Evolutionary conservation across 2,888 invertebrate genomes (phyloP).

Genomic region (Seladonia tumulorum): DNA sequence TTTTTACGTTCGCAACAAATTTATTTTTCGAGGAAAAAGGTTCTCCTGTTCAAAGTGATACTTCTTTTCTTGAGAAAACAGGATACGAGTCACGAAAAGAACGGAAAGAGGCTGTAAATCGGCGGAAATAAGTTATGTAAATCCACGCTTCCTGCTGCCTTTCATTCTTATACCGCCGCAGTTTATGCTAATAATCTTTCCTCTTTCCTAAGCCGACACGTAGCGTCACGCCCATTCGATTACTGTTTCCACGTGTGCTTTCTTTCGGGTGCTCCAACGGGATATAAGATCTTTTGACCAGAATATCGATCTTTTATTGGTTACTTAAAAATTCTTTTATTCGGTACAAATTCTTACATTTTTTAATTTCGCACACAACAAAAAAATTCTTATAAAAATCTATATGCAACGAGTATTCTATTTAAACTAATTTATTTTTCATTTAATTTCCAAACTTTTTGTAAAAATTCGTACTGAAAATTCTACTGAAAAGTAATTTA

Average conservation of each 20-base stretch:
- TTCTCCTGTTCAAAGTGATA: neutral
- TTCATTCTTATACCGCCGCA: constrained; percentile 74
- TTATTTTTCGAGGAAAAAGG: neutral
- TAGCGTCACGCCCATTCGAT: constrained; percentile 39
- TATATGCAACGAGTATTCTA: too few relatives aligned
- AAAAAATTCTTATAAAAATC: too few relatives aligned
- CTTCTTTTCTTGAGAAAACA: neutral
- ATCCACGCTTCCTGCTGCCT: constrained; percentile 79
- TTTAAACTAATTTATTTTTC: too few relatives aligned
- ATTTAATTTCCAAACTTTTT: too few relatives aligned
- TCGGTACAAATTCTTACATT: neutral
- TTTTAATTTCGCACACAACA: neutral
- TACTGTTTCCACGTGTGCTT: constrained; percentile 14
- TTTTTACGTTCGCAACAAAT: neutral
- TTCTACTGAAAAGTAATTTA: too few relatives aligned
- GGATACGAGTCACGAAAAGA: neutral
- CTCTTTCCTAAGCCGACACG: constrained; percentile 28
- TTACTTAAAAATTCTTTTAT: neutral
- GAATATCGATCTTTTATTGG: neutral
- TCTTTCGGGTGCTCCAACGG: neutral
- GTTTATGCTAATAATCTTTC: constrained; percentile 62
- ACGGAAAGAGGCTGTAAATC: constrained; percentile 75
- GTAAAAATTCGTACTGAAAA: too few relatives aligned
- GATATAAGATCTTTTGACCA: neutral
- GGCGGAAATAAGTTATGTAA: constrained; percentile 82